Percentiles rank a stretch among this genome's conserved stretches.
Conservation (phyloP, 2,888 invertebrate genomes). For the Sphaerophoria rueppellii region DNA sequence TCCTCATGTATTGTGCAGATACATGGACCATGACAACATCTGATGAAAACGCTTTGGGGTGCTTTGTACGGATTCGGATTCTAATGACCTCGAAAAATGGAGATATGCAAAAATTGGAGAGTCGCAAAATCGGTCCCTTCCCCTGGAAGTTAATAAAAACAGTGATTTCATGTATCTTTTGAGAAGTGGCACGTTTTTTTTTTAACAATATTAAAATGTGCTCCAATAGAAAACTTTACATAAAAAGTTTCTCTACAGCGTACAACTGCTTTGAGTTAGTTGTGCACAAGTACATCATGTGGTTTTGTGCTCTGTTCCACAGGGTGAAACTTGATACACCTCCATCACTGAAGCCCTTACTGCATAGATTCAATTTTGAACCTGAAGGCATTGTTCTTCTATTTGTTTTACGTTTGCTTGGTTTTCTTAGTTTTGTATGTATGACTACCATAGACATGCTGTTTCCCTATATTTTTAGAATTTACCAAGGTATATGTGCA, state of each 20-base stretch:
- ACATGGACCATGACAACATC: too few species aligned
- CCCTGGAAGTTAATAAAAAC: too few species aligned
- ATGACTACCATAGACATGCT: not conserved
- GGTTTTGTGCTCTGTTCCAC: slow-evolving; percentile 22
- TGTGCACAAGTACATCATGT: slow-evolving; percentile 33
- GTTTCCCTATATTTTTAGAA: slow-evolving; percentile 18
- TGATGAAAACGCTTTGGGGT: too few species aligned
- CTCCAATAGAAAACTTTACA: not conserved
- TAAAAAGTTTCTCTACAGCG: slow-evolving; percentile 10
- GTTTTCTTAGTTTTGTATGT: slow-evolving; percentile 26
- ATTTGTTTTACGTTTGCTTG: slow-evolving; percentile 41
- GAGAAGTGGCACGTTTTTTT: slow-evolving; percentile 2
- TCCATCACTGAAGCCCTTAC: slow-evolving; percentile 58
- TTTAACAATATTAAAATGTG: slow-evolving; percentile 8
- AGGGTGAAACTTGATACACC: slow-evolving; percentile 60
- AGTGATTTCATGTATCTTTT: too few species aligned
- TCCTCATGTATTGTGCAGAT: too few species aligned
- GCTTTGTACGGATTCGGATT: too few species aligned
- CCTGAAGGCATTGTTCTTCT: slow-evolving; percentile 57
- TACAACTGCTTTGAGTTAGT: slow-evolving; percentile 10
- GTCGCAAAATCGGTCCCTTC: too few species aligned
- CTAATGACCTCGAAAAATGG: too few species aligned
- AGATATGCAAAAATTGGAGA: too few species aligned
- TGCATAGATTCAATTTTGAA: slow-evolving; percentile 33
- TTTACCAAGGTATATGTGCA: slow-evolving; percentile 41